Evolutionary conservation across 2,888 invertebrate genomes (phyloP), one percentile per base, ranked within the genome.

Genomic region (Harpagoxenus sublaevis): DNA sequence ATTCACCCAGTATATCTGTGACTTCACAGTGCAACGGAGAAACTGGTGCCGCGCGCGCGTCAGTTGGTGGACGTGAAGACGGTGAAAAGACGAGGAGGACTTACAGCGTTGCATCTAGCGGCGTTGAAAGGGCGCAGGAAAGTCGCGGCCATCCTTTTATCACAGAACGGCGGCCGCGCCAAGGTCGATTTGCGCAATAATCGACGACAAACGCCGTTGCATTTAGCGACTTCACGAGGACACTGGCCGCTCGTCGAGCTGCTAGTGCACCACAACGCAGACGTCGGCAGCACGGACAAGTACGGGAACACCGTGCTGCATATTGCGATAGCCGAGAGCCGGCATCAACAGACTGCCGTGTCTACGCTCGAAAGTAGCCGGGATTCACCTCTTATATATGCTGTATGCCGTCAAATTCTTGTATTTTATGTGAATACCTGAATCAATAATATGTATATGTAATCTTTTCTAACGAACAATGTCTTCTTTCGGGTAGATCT

Each of bases 221-320:
- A 98, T 82, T 95, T 98, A 87, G 98, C 98, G 6, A 97, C 98
- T n/a, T 97, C 97, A 55, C 97, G 97, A 94, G 97, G 97, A 45
- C 97, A 97, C 91, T 97, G 97, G 93, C 96, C 96, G 48, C 96
- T 97, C 39, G 97, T 97, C n/a, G 97, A 97, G 92, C 94, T 97
- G n/a, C 94, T 97, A 70, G 96, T 97, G 0, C 95, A 95, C 85
- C 93, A 96, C 86, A 96, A 96, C 87, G 98, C 98, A 57, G 96
- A 97, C 92, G 96, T 98, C 28, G 96, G 96, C 89, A 97, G 97
- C 55, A 97, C 97, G 88, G 98, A 98, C 93, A 98, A 98, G 94
- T 98, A 98, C 92, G 98, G 97, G 8, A 98, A 98, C 92, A 97
- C 97, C 45, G 97, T 97, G 23, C 95, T 98, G 86, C 98, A 98